Conservation (phyloP, 2,797 vertebrate species). For the Cuculus canorus region DNA sequence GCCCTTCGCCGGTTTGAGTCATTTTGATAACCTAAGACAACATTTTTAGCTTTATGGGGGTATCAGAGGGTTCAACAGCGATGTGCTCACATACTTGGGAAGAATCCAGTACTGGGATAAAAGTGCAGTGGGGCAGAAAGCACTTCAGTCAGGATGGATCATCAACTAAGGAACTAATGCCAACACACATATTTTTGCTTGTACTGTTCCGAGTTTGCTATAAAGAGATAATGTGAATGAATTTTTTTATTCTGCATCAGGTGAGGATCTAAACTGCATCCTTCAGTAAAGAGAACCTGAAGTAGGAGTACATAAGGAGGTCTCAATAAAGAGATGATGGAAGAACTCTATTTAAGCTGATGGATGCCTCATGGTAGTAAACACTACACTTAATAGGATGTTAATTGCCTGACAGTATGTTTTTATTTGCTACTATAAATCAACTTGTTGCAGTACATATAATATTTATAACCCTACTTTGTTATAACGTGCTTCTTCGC, state of each 20-base stretch:
- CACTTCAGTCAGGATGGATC: neutral
- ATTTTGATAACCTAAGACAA: slow-evolving; percentile 46
- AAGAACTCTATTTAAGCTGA: neutral
- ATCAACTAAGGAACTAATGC: neutral
- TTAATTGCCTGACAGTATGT: neutral
- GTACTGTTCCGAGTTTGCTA: accelerated
- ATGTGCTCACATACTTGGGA: neutral
- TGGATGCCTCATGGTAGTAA: neutral
- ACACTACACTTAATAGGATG: neutral
- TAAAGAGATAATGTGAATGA: neutral
- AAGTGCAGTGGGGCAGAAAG: neutral
- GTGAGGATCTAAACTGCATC: neutral
- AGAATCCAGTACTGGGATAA: neutral
- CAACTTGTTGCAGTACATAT: neutral
- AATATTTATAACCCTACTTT: neutral
- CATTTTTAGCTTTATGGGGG: slow-evolving; percentile 6
- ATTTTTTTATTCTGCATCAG: neutral
- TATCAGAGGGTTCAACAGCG: neutral
- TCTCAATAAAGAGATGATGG: neutral
- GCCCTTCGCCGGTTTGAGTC: slow-evolving; percentile 55
- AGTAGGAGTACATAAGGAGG: neutral
- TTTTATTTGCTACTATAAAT: slow-evolving; percentile 22
- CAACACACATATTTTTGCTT: neutral
- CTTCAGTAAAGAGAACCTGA: neutral
- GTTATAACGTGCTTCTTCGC: neutral